Base-by-base conservation (phyloP, 2,113 vertebrate species). In the Hyperopisus bebe region DNA sequence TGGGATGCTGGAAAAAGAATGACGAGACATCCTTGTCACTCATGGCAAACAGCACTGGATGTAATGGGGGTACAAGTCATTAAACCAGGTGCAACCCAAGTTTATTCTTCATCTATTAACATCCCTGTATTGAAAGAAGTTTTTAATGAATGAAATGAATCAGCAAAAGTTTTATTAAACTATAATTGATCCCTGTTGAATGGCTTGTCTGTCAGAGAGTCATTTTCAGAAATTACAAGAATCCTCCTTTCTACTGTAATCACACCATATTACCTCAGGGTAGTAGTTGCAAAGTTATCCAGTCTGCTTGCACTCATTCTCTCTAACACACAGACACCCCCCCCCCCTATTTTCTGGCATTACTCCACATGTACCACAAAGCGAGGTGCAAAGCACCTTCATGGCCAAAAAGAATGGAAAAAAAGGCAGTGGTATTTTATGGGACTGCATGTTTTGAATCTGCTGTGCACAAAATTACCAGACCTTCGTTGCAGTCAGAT, bases 371-470 rank as follows among this genome's bases (percentile, higher is more conserved):
- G 15, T 74, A 35, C 66, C 31, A 31, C 66, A 86, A 27, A 86
- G 84, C 0, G 0, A 31, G 46, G 24, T 42, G 27, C 35, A 86
- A 50, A 44, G 50, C 9, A 58, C 86, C 3, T 88, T 53, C n/a
- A 21, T 62, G 53, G 53, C 88, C 35, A 87, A 85, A 89, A 91
- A 92, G 7, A 93, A 92, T 89, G 90, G 90, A 90, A 92, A 89
- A 47, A 21, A 50, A 86, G 83, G 83, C 91, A 91, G 91, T 90
- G 19, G 80, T 88, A 91, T 91, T 93, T 93, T 92, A 94, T 91
- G 90, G 92, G 92, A 89, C 89, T 87, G 91, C 91, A 94, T 93
- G 93, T 91, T 93, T 92, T 92, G 93, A 62, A 51, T 1, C 86
- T 93, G 92, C 94, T 93, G 91, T 89, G 42, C 42, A 44, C 15